phyloP scores from a whole-genome alignment of 2,888 invertebrate genomes.

The Drosophila multiciliata region DNA sequence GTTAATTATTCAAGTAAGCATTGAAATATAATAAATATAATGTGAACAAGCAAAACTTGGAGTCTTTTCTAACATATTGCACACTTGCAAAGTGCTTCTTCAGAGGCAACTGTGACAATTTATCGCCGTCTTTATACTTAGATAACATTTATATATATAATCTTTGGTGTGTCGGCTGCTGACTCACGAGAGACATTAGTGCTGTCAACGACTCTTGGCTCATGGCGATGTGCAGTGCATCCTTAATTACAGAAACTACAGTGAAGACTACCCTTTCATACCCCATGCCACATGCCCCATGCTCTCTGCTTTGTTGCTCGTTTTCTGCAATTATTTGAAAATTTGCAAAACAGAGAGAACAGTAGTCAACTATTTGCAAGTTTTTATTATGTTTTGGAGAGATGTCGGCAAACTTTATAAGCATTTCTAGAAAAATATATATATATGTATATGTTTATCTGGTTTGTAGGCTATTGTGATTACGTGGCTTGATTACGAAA shows the following conservation, averaged over 20 bases:
- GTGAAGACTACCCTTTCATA: conserved; percentile 19
- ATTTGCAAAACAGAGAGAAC: conserved; percentile 29
- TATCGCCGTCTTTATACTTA: conserved; percentile 55
- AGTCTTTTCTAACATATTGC: conserved; percentile 56
- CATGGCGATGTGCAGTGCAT: conserved; percentile 70
- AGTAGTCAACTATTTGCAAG: conserved; percentile 49
- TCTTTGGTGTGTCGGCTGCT: conserved; percentile 31
- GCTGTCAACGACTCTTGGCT: conserved; percentile 72
- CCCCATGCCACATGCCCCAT: background rate
- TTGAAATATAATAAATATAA: conserved; percentile 13
- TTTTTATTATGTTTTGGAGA: conserved; percentile 58
- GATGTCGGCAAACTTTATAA: conserved; percentile 40
- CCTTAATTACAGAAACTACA: conserved; percentile 63
- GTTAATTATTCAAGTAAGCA: conserved; percentile 44
- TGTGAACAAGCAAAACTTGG: conserved; percentile 23
- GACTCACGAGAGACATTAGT: conserved; percentile 60
- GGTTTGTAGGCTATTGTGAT: conserved; percentile 33
- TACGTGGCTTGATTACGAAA: conserved; percentile 47
- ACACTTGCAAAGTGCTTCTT: conserved; percentile 37
- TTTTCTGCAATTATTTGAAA: conserved; percentile 34
- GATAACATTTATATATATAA: conserved; percentile 45
- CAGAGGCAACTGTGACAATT: conserved; percentile 42
- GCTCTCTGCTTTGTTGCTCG: conserved; percentile 21
- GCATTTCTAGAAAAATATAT: conserved; percentile 11
- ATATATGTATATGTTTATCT: conserved; percentile 10